Base-by-base conservation (phyloP, 2,113 vertebrate genomes). In the Phycodurus eques region DNA sequence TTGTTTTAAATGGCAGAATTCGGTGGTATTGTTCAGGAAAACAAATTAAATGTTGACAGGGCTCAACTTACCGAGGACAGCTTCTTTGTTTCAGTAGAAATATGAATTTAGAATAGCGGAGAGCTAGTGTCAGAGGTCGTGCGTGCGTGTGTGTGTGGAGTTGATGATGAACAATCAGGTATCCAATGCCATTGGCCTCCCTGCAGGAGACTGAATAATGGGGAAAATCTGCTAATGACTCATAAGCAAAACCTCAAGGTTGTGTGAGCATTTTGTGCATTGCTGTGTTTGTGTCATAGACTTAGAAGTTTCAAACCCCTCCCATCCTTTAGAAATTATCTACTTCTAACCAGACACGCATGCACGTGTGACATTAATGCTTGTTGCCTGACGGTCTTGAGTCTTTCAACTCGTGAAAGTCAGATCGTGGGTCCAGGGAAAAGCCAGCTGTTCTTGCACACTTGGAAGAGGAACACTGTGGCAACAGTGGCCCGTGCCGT, bases 281-380 rank as follows among this genome's bases (percentile, higher is more conserved):
- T 66, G 44, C 4, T 5, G 14, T 33, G 33, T 78, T 13, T 69
- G 43, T 49, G 22, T 39, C 54, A 35, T 68, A 59, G 61, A 35
- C 14, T 14, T 1, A 14, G 22, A 66, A 27, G 39, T 59, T 70
- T 43, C 1, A 43, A 60, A 35, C 80, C 54, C 74, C 80, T 80
- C 76, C 80, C 78, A 62, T 10, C 56, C n/a, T 68, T 27, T 67
- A 69, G 56, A 57, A 70, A 43, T 88, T 88, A 88, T 89, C 86
- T 79, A 14, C 61, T 17, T 8, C 13, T 4, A 27, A 68, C 47
- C 31, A 35, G 5, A 54, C 60, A 10, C 42, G 9, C 27, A 49
- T 51, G 44, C 14, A 39, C 67, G 46, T 49, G 53, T 69, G 49
- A 65, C 53, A 42, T 60, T 20, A 60, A 31, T 31, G 59, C 51